Conservation (phyloP, 1,140 invertebrate genomes). For the Cotesia vestalis region DNA sequence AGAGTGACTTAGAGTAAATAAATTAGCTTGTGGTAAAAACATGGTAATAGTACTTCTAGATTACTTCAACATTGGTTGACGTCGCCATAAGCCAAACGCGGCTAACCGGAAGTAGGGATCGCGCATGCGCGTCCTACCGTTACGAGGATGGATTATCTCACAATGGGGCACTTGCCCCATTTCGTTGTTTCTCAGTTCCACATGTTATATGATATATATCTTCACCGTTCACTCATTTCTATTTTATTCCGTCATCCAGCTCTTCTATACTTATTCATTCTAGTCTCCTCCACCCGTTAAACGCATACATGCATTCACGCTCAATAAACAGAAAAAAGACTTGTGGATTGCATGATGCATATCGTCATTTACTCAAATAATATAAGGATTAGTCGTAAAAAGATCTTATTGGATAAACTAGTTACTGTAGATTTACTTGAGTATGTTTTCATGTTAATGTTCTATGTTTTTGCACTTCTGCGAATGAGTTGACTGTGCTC, state of each 20-base stretch:
- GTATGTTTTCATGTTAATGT: no score
- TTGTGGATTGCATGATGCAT: conserved; percentile 18
- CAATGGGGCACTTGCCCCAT: conserved; percentile 57
- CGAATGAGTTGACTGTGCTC: no score
- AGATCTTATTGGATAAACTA: no score
- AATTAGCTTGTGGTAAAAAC: no score
- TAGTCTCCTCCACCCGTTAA: neutral
- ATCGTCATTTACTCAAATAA: conserved; percentile 39
- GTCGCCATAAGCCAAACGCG: conserved; percentile 43
- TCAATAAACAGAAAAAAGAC: conserved; percentile 37
- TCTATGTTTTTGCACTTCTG: no score
- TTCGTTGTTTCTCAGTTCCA: conserved; percentile 43
- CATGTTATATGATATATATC: conserved; percentile 22
- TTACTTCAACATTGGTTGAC: conserved; percentile 40
- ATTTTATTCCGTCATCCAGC: neutral
- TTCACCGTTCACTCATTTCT: neutral
- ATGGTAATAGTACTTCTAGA: conserved; percentile 36
- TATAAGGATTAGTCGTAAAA: conserved; percentile 2
- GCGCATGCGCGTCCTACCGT: conserved; percentile 53
- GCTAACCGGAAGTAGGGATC: conserved; percentile 51
- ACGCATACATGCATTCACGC: conserved; percentile 28
- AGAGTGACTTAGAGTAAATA: no score
- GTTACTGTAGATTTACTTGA: no score
- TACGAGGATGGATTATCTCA: conserved; percentile 57
- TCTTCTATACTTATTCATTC: neutral